Base-by-base conservation (phyloP, 2,888 invertebrate species). In the Drosophila hawaiiensis region DNA sequence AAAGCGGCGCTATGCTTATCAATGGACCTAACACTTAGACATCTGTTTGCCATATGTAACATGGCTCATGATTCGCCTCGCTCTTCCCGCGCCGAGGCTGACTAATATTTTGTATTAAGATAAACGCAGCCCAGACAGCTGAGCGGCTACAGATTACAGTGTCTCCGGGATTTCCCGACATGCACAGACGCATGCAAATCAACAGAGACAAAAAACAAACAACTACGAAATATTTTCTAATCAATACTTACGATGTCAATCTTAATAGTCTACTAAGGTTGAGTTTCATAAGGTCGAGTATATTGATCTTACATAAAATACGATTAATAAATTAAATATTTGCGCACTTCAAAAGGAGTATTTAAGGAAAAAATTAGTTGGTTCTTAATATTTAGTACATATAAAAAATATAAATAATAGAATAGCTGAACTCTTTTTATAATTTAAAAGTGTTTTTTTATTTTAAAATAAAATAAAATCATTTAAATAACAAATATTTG, bases 1-100 rank as follows among this genome's bases (percentile, higher is more conserved):
- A 64, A 64, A 47, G 67, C 73, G 68, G 79, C 84, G 76, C 76
- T 82, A 59, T 71, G 77, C 82, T 85, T 84, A 85, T 84, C 84
- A 78, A 31, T 54, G 62, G 52, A 55, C 54, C 50, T 25, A 58
- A 59, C 29, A 58, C 31, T 12, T 58, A 53, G 58, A 66, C 70
- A 78, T 67, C 41, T 75, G 78, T 78, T 61, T 66, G 56, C 49
- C 61, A 78, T 68, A 75, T 78, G 78, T 68, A 75, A 72, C 35
- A 49, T 43, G 52, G 39, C 12, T 47, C 62, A 60, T 29, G 47
- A 41, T 60, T 56, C 52, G 50, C 16, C 29, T 37, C 62, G 33
- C 52, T 37, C 22, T n/a, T 56, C 25, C 52, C 35, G 56, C 55
- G 37, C 22, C 69, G 28, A 49, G 33, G 29, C 76, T 77, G 78